Evolutionary conservation across 2,888 invertebrate genomes (phyloP).

Genomic region (Polydrusus cervinus): DNA sequence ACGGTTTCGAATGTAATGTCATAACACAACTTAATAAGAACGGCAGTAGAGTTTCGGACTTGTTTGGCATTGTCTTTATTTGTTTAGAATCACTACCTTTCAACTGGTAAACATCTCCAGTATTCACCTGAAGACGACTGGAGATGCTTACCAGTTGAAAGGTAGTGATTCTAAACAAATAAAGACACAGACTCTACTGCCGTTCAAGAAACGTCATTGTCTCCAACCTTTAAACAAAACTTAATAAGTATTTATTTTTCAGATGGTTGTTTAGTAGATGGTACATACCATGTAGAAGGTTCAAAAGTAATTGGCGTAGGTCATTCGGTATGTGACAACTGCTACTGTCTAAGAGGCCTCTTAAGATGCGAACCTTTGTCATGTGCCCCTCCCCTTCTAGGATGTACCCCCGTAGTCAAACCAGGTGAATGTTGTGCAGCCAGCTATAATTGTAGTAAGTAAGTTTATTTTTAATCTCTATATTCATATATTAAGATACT

Average conservation of each 20-base stretch:
- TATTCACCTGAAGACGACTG: too few species aligned
- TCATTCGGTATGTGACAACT: slow-evolving; percentile 82
- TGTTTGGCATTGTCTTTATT: too few species aligned
- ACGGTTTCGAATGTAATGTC: too few species aligned
- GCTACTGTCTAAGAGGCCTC: slow-evolving; percentile 85
- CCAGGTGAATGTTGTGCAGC: slow-evolving; percentile 89
- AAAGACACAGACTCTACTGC: too few species aligned
- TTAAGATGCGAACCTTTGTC: slow-evolving; percentile 84
- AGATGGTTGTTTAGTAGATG: slow-evolving; percentile 78
- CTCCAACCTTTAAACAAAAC: too few species aligned
- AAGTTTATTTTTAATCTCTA: slow-evolving; percentile 37
- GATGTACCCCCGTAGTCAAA: slow-evolving; percentile 84
- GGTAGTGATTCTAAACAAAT: too few species aligned
- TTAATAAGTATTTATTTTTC: slow-evolving; percentile 42
- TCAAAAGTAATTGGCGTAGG: slow-evolving; percentile 77
- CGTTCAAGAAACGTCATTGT: too few species aligned
- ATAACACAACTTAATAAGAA: too few species aligned
- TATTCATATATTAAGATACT: slow-evolving; percentile 26
- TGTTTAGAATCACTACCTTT: too few species aligned
- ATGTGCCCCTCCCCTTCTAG: slow-evolving; percentile 83
- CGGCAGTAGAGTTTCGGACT: too few species aligned
- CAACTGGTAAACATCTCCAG: too few species aligned
- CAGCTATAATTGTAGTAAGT: slow-evolving; percentile 86
- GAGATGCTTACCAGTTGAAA: too few species aligned
- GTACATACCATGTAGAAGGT: slow-evolving; percentile 80